These are phyloP conservation scores for Junonia oenone DNA, from an alignment of 2,888 invertebrate species.

Conservation along the genomic window DNA sequence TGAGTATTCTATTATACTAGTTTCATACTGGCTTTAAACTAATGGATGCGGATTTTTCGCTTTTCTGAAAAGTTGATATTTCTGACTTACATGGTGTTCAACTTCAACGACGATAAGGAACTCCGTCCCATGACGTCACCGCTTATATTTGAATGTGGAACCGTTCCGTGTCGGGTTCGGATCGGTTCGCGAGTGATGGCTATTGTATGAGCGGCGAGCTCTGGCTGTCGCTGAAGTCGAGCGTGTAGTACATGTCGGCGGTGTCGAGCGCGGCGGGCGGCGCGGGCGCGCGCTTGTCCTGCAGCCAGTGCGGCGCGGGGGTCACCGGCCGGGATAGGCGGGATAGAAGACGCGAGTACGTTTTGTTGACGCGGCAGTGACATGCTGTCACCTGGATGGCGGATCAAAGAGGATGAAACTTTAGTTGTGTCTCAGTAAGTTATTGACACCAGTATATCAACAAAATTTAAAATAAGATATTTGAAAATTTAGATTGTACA, in stretches of 20 bases:
- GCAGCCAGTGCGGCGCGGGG: slow-evolving; percentile 77
- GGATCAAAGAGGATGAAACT: slow-evolving; percentile 24
- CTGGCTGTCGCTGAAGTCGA: slow-evolving; percentile 88
- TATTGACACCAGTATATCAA: too few relatives aligned
- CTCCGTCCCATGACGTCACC: too few relatives aligned
- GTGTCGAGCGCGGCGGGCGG: slow-evolving; percentile 79
- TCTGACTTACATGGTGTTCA: too few relatives aligned
- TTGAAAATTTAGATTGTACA: too few relatives aligned
- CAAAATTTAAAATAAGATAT: too few relatives aligned
- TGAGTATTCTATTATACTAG: too few relatives aligned
- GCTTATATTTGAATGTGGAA: slow-evolving; percentile 70
- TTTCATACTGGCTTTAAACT: too few relatives aligned
- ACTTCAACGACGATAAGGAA: too few relatives aligned
- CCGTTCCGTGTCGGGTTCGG: slow-evolving; percentile 71
- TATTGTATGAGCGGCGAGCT: slow-evolving; percentile 87
- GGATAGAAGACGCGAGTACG: slow-evolving; percentile 83
- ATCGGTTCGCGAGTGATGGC: slow-evolving; percentile 70
- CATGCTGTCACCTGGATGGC: slow-evolving; percentile 88
- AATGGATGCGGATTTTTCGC: too few relatives aligned
- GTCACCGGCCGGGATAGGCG: slow-evolving; percentile 66
- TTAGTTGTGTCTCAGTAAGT: too few relatives aligned
- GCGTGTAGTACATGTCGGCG: slow-evolving; percentile 87
- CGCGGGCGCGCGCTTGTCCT: slow-evolving; percentile 71
- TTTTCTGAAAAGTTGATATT: too few relatives aligned
- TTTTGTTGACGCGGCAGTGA: slow-evolving; percentile 89